Evolutionary conservation across 2,113 vertebrate species (phyloP), one percentile per base, ranked within the genome.

Genomic region (Sinocyclocheilus anophthalmus): DNA sequence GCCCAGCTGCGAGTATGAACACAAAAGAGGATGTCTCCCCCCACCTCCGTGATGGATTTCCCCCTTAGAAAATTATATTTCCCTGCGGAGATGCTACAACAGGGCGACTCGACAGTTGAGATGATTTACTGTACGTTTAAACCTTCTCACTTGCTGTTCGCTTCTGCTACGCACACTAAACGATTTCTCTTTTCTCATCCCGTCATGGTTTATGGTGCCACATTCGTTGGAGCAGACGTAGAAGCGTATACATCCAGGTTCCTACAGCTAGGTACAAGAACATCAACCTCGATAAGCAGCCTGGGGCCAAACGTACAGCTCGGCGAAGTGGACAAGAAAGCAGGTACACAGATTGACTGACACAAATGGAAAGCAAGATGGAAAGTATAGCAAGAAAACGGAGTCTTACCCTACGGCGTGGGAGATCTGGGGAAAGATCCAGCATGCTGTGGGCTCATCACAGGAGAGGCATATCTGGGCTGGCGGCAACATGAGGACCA

Each of bases 321-420:
- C 9, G 0, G 48, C 50, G 7, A 53, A 53, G 48, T 50, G 76
- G 61, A 81, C 37, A 33, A 30, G 30, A 53, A 53, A 33, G 42
- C 26, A 53, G 4, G 26, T 33, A 50, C 63, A 82, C 39, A 50
- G 42, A 48, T 24, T 16, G 39, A n/a, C 57, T 16, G 39, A n/a
- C 57, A 3, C 57, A 72, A 59, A 12, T 59, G 48, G 0, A 63
- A 16, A 55, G 2, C 26, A 57, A 14, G 42, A 22, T 16, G 13
- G 16, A 20, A 53, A 37, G 65, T 33, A 5, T 1, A 48, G 3
- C 12, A 22, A 18, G 45, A 72, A 9, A 75, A 79, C 30, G 10
- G 18, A 10, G 81, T 80, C 94, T 97, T 97, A 96, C 95, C 96
- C 93, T 95, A 91, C 92, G 94, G 94, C 93, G 89, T 94, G 92